phyloP scores from a whole-genome alignment of 2,888 invertebrate species.

The Aleiodes testaceus region DNA sequence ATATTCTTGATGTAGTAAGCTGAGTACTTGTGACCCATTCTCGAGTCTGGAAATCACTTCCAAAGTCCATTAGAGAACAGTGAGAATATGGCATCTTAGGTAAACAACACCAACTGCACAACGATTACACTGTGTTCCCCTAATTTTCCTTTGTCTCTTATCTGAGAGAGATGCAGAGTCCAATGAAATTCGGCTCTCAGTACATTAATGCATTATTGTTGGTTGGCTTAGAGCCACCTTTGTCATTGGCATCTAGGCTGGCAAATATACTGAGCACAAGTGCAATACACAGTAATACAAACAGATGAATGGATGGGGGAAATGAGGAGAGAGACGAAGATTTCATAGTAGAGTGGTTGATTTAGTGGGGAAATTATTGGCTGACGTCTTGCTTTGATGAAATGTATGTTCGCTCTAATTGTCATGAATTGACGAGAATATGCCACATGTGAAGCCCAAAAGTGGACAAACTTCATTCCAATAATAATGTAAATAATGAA shows the following conservation, averaged over 20 bases:
- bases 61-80: neutral
- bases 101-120: conserved; percentile 8
- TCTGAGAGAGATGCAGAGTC: conserved; percentile 11
- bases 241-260: conserved; percentile 23
- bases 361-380: conserved; percentile 4
- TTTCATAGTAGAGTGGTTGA: conserved; percentile 18
- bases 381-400: neutral
- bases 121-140: conserved; percentile 1
- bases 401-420: neutral
- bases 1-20: no score
- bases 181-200: conserved; percentile 8
- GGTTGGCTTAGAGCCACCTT: conserved; percentile 20
- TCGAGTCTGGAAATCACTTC: no score
- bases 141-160: neutral
- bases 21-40: no score
- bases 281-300: conserved; percentile 28
- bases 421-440: no score
- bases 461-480: no score
- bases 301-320: conserved; percentile 36
- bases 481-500: no score
- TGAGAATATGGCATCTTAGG: neutral
- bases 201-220: conserved; percentile 15
- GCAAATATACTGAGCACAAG: conserved; percentile 35
- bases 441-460: no score
- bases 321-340: neutral